Evolutionary conservation across 2,797 vertebrate species (phyloP), one percentile per base, ranked within the genome.

Genomic region (Acropternis orthonyx): DNA sequence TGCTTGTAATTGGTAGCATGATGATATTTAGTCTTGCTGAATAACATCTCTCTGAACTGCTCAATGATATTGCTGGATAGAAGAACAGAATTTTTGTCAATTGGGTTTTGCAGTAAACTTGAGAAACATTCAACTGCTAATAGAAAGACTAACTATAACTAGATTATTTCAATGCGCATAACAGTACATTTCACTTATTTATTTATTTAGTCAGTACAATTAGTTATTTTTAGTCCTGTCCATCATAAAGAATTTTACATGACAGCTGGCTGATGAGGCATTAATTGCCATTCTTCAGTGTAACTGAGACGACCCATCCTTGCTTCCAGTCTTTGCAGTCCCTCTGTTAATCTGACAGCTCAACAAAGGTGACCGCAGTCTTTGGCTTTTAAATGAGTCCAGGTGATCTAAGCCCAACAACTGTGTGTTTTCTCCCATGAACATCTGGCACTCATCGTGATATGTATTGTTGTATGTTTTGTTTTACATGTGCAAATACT

Each of bases 331-430:
- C 92, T 89, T 95, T 90, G 78, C 77, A 62, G 72, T 71, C 49
- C 68, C 36, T 74, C 72, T 88, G 66, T 83, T 97, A 95, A 97
- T 95, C 96, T 94, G 96, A 97, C 96, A 97, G 94, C 88, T 96
- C 90, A 96, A 96, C 96, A 97, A 96, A 96, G 74, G 90, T 95
- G 94, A 89, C 56, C 0, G 24, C 80, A 92, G 86, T 88, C 77
- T 94, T 88, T 91, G 90, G 49, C 88, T 95, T 95, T 93, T 80
- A 68, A 91, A 74, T 68, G 77, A 95, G 71, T 91, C 74, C 96
- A 97, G 95, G 95, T 96, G 95, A 95, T 94, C 96, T 91, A 55
- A 95, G 77, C 80, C 65, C 43, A 95, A 94, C 95, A 95, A 96
- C 92, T 96, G 95, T 94, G 92, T 85, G 74, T 93, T 95, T 95